Conservation (phyloP, 2,113 vertebrate genomes). For the Ophiodon elongatus region DNA sequence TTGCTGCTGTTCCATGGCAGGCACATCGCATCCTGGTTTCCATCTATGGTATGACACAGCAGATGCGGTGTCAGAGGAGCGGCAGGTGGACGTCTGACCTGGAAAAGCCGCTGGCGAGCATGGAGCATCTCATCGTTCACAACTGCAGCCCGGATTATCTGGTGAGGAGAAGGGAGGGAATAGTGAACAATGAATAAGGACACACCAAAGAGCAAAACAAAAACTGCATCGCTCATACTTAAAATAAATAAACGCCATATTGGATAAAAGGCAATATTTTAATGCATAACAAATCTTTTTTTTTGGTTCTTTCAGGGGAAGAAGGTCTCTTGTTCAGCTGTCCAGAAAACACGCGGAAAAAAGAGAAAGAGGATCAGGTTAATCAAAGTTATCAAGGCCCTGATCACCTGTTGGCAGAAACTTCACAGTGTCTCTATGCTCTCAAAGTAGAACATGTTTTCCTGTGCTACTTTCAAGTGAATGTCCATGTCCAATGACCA, state of each 20-base stretch:
- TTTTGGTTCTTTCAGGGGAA: slow-evolving; percentile 64
- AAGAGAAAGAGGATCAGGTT: slow-evolving; percentile 69
- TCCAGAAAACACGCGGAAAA: slow-evolving; percentile 63
- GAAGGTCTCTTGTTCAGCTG: slow-evolving; percentile 60
- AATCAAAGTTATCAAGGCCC: slow-evolving; percentile 63
- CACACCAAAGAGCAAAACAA: background rate
- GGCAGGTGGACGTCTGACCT: slow-evolving; percentile 45
- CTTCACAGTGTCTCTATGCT: slow-evolving; percentile 68
- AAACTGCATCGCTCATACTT: background rate
- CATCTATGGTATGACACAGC: slow-evolving; percentile 77
- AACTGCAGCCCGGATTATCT: slow-evolving; percentile 73
- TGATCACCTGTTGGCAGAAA: slow-evolving; percentile 83
- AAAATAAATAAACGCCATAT: background rate
- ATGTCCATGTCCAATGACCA: background rate
- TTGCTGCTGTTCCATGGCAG: slow-evolving; percentile 42
- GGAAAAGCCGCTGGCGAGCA: slow-evolving; percentile 68
- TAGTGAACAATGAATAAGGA: background rate
- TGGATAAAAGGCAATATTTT: background rate
- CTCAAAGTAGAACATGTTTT: slow-evolving; percentile 39
- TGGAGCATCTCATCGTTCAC: slow-evolving; percentile 76
- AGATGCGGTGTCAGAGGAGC: slow-evolving; percentile 68
- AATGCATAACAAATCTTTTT: background rate
- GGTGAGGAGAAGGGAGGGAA: slow-evolving; percentile 54
- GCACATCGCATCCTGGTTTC: slow-evolving; percentile 73
- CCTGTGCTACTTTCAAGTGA: background rate